Conservation (phyloP, 2,888 invertebrate genomes). For the Tubulanus polymorphus region DNA sequence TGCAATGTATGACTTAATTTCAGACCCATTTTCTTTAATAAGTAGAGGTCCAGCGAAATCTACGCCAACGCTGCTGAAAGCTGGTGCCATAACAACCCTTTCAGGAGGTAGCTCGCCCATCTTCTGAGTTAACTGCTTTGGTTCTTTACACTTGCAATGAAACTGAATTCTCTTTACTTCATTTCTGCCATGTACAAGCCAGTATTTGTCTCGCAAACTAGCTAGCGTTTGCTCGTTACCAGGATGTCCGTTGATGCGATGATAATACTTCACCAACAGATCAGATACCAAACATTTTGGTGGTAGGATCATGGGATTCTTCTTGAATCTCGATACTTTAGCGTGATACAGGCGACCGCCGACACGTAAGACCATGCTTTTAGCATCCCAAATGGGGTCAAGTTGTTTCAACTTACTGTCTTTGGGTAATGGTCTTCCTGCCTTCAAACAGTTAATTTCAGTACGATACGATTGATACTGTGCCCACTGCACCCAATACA, state of each 20-base stretch:
- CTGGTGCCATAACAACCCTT: background rate
- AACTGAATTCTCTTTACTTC: background rate
- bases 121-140: background rate
- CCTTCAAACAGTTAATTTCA: background rate
- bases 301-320: background rate
- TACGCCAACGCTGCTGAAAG: slow-evolving; percentile 5
- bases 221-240: background rate
- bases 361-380: background rate
- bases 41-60: slow-evolving; percentile 3
- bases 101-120: background rate
- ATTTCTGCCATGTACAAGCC: background rate
- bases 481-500: background rate
- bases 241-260: background rate
- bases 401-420: background rate
- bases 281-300: background rate
- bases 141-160: background rate
- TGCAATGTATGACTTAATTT: slow-evolving; percentile 1
- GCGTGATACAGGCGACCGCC: background rate
- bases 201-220: background rate
- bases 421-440: background rate
- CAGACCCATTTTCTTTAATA: background rate
- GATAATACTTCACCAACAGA: background rate
- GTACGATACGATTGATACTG: background rate
- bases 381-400: background rate
- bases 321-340: background rate